phyloP scores from a whole-genome alignment of 2,888 invertebrate species.

The Tetropium fuscum region DNA sequence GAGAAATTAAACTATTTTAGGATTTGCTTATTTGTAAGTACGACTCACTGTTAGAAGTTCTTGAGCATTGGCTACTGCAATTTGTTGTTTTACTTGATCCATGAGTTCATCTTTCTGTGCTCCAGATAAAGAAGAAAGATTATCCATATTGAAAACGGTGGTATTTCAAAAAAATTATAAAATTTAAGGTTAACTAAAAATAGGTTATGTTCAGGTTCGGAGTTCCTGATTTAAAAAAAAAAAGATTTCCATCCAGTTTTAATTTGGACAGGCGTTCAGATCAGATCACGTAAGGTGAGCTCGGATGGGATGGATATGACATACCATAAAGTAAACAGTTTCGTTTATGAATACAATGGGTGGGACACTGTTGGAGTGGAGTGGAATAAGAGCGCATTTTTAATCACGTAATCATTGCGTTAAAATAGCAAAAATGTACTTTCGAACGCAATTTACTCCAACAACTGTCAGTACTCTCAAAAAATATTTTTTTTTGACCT shows the following conservation, averaged over 20 bases:
- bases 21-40: constrained; percentile 11
- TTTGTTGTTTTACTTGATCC: constrained; percentile 95
- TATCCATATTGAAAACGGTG: constrained; percentile 43
- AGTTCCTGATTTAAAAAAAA: neutral
- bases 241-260: neutral
- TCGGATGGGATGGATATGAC: too few species aligned
- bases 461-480: too few species aligned
- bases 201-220: constrained; percentile 9
- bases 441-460: too few species aligned
- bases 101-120: constrained; percentile 88
- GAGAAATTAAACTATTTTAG: constrained; percentile 20
- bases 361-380: too few species aligned
- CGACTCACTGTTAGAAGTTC: constrained; percentile 83
- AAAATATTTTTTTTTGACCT: too few species aligned
- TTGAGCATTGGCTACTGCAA: constrained; percentile 93
- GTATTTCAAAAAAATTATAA: neutral
- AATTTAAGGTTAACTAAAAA: constrained; percentile 22
- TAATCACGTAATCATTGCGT: too few species aligned
- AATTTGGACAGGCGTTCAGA: neutral
- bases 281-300: too few species aligned
- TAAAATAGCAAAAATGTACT: too few species aligned
- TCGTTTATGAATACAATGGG: too few species aligned
- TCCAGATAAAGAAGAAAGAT: constrained; percentile 69
- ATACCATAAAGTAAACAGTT: too few species aligned
- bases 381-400: too few species aligned